Evolutionary conservation across 2,888 invertebrate species (phyloP), one percentile per base, ranked within the genome.

Genomic region (Aromia moschata): DNA sequence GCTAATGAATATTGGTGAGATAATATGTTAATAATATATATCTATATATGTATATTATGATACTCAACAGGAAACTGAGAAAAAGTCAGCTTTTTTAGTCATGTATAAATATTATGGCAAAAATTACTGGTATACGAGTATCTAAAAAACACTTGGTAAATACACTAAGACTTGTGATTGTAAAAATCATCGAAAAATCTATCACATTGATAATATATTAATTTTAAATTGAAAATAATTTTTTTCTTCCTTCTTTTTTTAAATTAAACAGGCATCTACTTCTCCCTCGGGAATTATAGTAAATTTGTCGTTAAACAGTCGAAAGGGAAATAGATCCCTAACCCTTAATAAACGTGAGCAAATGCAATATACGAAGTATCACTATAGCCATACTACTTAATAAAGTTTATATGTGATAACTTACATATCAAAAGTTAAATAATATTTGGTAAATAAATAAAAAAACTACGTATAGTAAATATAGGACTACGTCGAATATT

Each of bases 181-280:
- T 86, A 86, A 86, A 85, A 86, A 86, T 85, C 84, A 85, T 86
- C 85, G 84, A 86, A 86, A 84, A 85, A 84, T 85, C 85, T 85
- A 86, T 86, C 85, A 86, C 85, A 85, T 85, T 84, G 77, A 81
- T 72, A 75, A 74, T 74, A 73, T 75, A 74, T 72, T 70, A 68
- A 71, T 64, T 67, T 70, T 70, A 47, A 74, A 69, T 67, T 62
- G 71, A 72, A 70, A 65, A 68, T 64, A 65, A 49, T 67, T 62
- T 65, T 65, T 68, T 54, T n/a, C n/a, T n/a, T n/a, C n/a, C 67
- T 62, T 65, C 65, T 68, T 62, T 37, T 52, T 63, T 60, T 58
- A 52, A 37, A 61, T 60, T 55, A 57, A 44, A 56, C 55, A 59
- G 47, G 58, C 54, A 60, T 55, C 62, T 64, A 64, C 62, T 65